Evolutionary conservation across 2,888 invertebrate genomes (phyloP).

Genomic region (Cephalotes varians): DNA sequence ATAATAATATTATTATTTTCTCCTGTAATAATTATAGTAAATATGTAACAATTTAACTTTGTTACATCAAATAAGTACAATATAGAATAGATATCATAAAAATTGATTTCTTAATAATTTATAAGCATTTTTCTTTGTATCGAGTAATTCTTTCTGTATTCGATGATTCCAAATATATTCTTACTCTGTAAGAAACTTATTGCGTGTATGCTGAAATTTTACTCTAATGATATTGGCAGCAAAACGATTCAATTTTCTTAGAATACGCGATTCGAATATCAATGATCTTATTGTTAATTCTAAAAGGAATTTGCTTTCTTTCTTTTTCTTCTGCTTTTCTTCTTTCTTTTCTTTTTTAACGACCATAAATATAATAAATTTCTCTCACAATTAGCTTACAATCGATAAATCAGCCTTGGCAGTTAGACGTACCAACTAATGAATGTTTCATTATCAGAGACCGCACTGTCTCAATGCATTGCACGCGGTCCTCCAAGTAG

Average conservation of each 20-base stretch:
- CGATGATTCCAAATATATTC: not conserved
- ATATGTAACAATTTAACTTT: not conserved
- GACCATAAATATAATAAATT: conserved; percentile 47
- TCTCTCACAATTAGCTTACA: conserved; percentile 59
- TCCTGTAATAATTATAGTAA: not conserved
- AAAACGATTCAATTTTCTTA: conserved; percentile 21
- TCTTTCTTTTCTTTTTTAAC: not conserved
- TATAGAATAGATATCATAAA: not conserved
- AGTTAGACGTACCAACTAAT: conserved; percentile 46
- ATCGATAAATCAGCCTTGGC: conserved; percentile 54
- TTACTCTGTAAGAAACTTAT: not conserved
- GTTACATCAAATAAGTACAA: not conserved
- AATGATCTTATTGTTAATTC: conserved; percentile 29
- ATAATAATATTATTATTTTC: not conserved
- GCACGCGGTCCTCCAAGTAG: not conserved
- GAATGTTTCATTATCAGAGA: conserved; percentile 44
- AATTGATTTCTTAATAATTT: not conserved
- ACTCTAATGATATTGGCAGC: not conserved
- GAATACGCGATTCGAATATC: not conserved
- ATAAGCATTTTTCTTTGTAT: not conserved
- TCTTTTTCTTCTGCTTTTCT: not conserved
- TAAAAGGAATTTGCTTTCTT: not conserved
- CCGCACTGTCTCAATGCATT: not conserved
- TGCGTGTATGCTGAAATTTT: not conserved
- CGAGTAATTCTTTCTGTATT: not conserved